Evolutionary conservation across 2,888 invertebrate species (phyloP).

Genomic region (Bhutanitis thaidina): DNA sequence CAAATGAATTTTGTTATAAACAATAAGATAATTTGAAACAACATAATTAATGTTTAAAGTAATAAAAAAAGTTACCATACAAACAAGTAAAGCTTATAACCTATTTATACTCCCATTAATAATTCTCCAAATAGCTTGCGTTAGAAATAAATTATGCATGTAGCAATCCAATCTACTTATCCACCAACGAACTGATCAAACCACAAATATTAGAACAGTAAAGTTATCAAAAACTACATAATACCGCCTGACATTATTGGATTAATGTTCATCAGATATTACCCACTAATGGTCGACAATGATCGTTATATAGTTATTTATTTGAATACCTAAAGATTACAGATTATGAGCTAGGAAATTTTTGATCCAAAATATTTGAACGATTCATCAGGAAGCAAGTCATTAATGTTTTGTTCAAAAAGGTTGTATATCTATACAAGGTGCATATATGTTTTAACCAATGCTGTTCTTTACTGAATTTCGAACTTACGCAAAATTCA

Average conservation of each 20-base stretch:
- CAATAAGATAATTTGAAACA: no score
- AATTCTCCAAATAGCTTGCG: slow-evolving; percentile 9
- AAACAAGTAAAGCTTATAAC: not conserved
- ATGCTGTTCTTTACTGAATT: no score
- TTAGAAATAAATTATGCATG: slow-evolving; percentile 31
- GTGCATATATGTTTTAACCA: no score
- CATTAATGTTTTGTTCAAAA: not conserved
- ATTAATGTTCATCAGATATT: slow-evolving; percentile 63
- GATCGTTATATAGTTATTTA: slow-evolving; percentile 41
- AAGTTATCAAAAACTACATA: slow-evolving; percentile 29
- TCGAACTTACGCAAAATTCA: no score
- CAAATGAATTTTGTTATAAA: no score
- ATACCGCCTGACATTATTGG: slow-evolving; percentile 45
- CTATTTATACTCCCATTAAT: slow-evolving; percentile 14
- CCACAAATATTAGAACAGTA: slow-evolving; percentile 34
- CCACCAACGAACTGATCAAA: slow-evolving; percentile 31
- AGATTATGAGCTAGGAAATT: slow-evolving; percentile 4
- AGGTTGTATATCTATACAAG: not conserved
- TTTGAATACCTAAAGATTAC: not conserved
- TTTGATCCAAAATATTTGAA: not conserved
- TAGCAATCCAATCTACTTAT: slow-evolving; percentile 43
- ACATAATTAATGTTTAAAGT: no score
- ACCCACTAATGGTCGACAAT: slow-evolving; percentile 48
- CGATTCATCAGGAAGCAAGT: not conserved
- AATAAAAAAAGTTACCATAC: no score